Evolutionary conservation across 2,888 invertebrate species (phyloP).

Genomic region (Nephrotoma guestfalica): DNA sequence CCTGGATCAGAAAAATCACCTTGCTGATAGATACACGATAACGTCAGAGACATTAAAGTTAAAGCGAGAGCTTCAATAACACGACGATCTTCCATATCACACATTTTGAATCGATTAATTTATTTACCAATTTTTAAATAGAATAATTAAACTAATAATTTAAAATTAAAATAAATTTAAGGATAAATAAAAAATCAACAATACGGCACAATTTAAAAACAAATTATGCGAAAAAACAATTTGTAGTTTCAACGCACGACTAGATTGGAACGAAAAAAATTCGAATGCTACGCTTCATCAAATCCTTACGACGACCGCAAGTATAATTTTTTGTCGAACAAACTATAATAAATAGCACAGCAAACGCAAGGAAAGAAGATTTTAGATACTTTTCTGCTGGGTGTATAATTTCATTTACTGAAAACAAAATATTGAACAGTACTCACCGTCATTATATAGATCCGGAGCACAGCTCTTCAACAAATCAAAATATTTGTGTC

Average conservation of each 20-base stretch:
- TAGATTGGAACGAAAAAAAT: background rate
- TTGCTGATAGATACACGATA: background rate
- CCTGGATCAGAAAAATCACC: background rate
- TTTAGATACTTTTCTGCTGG: too few species aligned
- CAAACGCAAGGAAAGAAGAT: too few species aligned
- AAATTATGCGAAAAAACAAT: background rate
- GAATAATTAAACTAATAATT: background rate
- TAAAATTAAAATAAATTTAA: background rate
- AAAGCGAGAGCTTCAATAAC: background rate
- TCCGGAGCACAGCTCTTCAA: conserved; percentile 29
- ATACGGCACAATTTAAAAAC: background rate
- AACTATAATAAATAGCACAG: too few species aligned
- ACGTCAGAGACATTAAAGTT: background rate
- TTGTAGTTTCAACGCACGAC: background rate
- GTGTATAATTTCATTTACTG: too few species aligned
- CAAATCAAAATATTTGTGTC: conserved; percentile 39
- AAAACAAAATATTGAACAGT: background rate
- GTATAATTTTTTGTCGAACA: too few species aligned
- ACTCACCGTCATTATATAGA: conserved; percentile 2
- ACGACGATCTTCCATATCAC: background rate
- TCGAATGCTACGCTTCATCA: too few species aligned
- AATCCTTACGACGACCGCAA: too few species aligned
- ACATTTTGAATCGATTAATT: background rate
- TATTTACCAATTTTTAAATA: background rate
- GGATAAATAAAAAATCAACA: background rate